Base-by-base conservation (phyloP, 2,888 invertebrate species). In the Alviniconcha strummeri region DNA sequence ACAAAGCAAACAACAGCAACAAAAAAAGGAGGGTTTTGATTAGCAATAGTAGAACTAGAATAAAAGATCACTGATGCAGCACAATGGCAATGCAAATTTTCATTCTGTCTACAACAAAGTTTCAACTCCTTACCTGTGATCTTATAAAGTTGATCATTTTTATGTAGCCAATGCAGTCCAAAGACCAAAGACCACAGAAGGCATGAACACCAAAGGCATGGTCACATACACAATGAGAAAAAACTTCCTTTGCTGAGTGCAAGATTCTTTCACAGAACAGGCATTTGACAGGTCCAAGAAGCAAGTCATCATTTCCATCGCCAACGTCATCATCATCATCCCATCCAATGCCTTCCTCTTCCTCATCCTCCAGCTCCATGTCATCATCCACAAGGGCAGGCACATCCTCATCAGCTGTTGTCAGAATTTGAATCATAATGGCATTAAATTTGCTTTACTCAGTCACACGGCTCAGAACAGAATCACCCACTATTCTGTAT, bases 81-180 rank as follows among this genome's bases (percentile, higher is more conserved):
- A 36, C 36, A 36, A 0, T 36, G 36, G 3, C 36, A 36, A 0
- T 36, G 36, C 36, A 36, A 36, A 36, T 36, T 36, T 36, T 36
- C 36, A 36, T 36, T 36, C 36, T 36, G 36, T 36, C 36, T 36
- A 36, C 36, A 36, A 36, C 36, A 36, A 36, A 36, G 36, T 36
- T 36, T 36, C 3, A 3, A 36, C 36, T 36, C 75, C 74, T 84
- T 85, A 93, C 93, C 89, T 89, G 86, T 82, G 83, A 85, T 74
- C 93, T 86, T 36, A 92, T 91, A 84, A 87, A 93, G 87, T 93
- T 93, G 82, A 93, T 88, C 88, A 93, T 85, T 83, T 92, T 93
- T 67, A 93, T 93, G 86, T 91, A 93, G n/a, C 88, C 88, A 83
- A 91, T 90, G 83, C 91, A 91, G 83, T 92, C 92, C 19, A 93